These are phyloP conservation scores for Trididemnum clinides DNA, from an alignment of 23 tunicate genomes.

Conservation along the genomic window DNA sequence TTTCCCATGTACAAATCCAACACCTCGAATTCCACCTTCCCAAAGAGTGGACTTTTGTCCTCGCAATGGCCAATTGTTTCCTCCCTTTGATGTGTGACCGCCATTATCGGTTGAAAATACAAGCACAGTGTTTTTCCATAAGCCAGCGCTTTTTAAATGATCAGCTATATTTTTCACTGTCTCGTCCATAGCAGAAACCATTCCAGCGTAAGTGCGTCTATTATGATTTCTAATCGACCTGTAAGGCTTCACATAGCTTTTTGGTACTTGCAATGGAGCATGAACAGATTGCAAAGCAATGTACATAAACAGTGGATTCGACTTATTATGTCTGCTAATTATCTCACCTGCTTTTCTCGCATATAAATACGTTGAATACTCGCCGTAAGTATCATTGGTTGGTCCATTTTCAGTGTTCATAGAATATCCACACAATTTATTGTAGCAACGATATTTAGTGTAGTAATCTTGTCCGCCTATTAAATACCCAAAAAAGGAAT, in stretches of 20 bases:
- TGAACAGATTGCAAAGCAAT: conserved; percentile 80
- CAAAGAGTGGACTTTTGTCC: conserved; percentile 57
- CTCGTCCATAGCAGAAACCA: conserved; percentile 60
- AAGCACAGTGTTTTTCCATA: conserved; percentile 54
- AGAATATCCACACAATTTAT: conserved; percentile 32
- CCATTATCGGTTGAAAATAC: conserved; percentile 70
- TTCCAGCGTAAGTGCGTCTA: conserved; percentile 51
- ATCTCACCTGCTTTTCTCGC: conserved; percentile 28
- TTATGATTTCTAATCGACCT: conserved; percentile 37
- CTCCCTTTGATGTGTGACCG: conserved; percentile 51
- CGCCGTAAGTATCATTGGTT: conserved; percentile 38
- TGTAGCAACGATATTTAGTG: background rate
- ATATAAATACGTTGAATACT: conserved; percentile 41
- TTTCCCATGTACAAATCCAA: conserved; percentile 48
- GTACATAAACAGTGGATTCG: conserved; percentile 73
- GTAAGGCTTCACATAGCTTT: conserved; percentile 38
- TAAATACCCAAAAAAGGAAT: conserved; percentile 44
- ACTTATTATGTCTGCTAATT: conserved; percentile 24
- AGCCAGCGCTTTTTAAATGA: conserved; percentile 22
- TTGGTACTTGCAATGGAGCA: conserved; percentile 70
- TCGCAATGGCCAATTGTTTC: conserved; percentile 57
- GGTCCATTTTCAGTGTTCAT: conserved; percentile 32
- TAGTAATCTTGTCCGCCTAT: conserved; percentile 35
- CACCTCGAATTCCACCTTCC: conserved; percentile 73
- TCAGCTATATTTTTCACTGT: conserved; percentile 33